Base-by-base conservation (phyloP, 2,113 vertebrate species). In the Rhipidura dahli region DNA sequence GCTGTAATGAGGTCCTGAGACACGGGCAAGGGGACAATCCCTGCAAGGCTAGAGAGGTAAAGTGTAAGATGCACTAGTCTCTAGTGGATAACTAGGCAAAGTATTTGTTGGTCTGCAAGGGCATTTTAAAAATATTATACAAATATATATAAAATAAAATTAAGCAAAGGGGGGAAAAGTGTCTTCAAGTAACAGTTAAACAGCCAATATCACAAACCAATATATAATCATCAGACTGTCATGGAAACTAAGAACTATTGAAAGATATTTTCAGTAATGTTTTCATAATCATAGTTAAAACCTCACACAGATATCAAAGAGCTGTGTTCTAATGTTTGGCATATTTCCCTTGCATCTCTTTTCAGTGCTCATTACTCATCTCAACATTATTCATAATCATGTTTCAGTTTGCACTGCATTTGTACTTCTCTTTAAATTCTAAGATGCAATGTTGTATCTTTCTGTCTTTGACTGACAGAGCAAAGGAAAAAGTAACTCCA, bases 391-490 rank as follows among this genome's bases (percentile, higher is more conserved):
- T 59, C 87, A 39, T 83, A 93, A 83, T 65, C 35, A 22, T 22
- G 50, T 78, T 89, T 91, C 60, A 51, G 40, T 83, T 89, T 54
- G 49, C 1, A 3, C 27, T 68, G 24, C 0, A 0, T 91, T 89
- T 76, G 30, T 91, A 59, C 83, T 83, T 72, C 66, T 91, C 79
- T 60, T 59, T 76, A 76, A 76, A 68, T 83, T 83, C 68, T 57
- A 31, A 27, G 57, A 22, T 1, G 1, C 26, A 63, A 40, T 3
- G 2, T 87, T 83, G 24, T 54, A 75, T 33, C n/a, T 51, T 85
- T 73, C 60, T 54, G 18, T 39, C 28, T 77, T 50, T 89, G 50
- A 51, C 51, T 93, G 39, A 23, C 56, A 53, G 42, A 75, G 39
- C 47, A 71, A 42, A 61, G 27, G 20, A 39, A 71, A 72, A 87